phyloP scores from a whole-genome alignment of 2,888 invertebrate genomes.

The Margaritifera margaritifera region DNA sequence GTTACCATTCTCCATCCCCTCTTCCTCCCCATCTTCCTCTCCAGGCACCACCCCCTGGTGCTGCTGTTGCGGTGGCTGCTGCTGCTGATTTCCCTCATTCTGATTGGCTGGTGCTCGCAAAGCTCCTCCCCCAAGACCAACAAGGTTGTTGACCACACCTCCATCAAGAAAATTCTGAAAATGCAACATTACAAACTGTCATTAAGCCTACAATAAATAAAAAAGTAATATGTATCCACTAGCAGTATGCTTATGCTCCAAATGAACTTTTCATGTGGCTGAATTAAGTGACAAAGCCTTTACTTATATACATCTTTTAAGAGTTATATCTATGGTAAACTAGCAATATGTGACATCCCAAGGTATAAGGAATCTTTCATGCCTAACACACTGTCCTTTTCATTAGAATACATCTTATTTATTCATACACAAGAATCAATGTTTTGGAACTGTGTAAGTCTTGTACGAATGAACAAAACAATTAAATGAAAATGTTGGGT shows the following conservation, averaged over 20 bases:
- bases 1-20: conserved; percentile 56
- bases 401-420: no score
- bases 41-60: conserved; percentile 33
- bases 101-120: conserved; percentile 51
- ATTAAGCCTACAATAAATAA: background rate
- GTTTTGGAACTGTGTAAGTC: no score
- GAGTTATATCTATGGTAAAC: no score
- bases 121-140: conserved; percentile 55
- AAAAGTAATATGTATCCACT: background rate
- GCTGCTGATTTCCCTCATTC: conserved; percentile 46
- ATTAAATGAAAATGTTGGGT: no score
- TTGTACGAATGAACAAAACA: no score
- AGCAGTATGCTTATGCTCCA: background rate
- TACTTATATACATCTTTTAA: no score
- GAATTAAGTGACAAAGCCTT: no score
- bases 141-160: conserved; percentile 58
- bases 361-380: no score
- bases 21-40: conserved; percentile 56
- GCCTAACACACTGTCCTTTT: no score
- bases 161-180: conserved; percentile 57
- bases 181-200: conserved; percentile 16
- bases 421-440: no score
- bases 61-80: conserved; percentile 10
- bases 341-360: no score
- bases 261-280: no score